These are phyloP conservation scores for Polydrusus tereticollis DNA, from an alignment of 2,888 invertebrate species.

Conservation along the genomic window DNA sequence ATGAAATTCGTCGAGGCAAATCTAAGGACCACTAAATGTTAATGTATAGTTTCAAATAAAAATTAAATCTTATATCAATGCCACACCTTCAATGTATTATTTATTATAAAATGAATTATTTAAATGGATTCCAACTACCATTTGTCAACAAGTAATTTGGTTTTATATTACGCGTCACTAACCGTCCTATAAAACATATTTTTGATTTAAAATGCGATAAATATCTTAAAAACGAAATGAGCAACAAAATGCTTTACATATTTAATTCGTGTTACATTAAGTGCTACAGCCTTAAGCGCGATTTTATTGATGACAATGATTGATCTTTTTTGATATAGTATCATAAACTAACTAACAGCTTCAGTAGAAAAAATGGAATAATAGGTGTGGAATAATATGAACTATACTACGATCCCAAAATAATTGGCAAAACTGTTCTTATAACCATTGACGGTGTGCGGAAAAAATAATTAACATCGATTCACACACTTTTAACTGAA, in stretches of 20 bases:
- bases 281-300: slow-evolving; percentile 8
- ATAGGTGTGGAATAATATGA: background rate
- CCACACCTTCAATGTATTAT: slow-evolving; percentile 33
- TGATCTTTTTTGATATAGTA: slow-evolving; percentile 23
- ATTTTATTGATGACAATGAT: slow-evolving; percentile 30
- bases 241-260: slow-evolving; percentile 41
- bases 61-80: slow-evolving; percentile 21
- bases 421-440: too few relatives aligned
- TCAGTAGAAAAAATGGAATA: background rate
- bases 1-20: slow-evolving; percentile 7
- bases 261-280: slow-evolving; percentile 31
- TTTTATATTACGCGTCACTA: slow-evolving; percentile 29
- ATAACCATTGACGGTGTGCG: too few relatives aligned
- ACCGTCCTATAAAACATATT: slow-evolving; percentile 34
- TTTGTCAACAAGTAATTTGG: slow-evolving; percentile 35
- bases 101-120: slow-evolving; percentile 34
- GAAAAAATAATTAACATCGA: too few relatives aligned
- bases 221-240: slow-evolving; percentile 34
- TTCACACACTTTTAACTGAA: too few relatives aligned
- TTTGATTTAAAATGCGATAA: slow-evolving; percentile 36
- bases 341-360: slow-evolving; percentile 14
- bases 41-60: slow-evolving; percentile 18
- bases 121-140: slow-evolving; percentile 28
- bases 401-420: too few relatives aligned
- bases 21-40: slow-evolving; percentile 7